Evolutionary conservation across 2,113 vertebrate species (phyloP).

Genomic region (Erythrolamprus reginae): DNA sequence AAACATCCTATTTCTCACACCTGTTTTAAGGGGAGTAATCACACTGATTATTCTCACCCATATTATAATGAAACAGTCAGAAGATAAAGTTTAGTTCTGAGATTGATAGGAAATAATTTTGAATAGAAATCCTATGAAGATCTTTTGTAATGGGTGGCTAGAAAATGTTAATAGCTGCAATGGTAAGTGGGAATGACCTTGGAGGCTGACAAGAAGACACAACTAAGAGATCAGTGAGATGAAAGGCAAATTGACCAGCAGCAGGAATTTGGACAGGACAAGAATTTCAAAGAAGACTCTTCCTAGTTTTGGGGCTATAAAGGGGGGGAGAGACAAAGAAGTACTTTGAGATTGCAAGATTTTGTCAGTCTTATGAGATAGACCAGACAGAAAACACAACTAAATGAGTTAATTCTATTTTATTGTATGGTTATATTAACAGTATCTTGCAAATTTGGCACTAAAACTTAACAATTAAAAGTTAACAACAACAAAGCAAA

Average conservation of each 20-base stretch:
- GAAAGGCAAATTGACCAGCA: not conserved
- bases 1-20: not conserved
- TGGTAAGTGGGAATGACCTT: not conserved
- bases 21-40: not conserved
- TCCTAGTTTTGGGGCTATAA: not conserved
- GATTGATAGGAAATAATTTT: not conserved
- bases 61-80: not conserved
- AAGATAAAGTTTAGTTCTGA: not conserved
- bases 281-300: not conserved
- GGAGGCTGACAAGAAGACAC: not conserved
- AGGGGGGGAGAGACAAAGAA: not conserved
- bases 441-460: not conserved
- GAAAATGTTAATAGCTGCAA: not conserved
- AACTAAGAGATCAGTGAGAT: not conserved
- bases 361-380: not conserved
- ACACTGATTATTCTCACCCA: not conserved
- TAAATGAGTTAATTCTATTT: not conserved
- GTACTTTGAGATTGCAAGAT: not conserved
- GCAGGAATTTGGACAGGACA: not conserved
- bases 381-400: not conserved
- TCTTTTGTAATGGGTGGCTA: not conserved
- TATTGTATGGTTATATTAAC: not conserved
- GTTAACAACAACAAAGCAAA: not conserved
- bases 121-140: not conserved
- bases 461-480: too few species aligned